These are phyloP conservation scores for Noctua comes DNA, from an alignment of 2,888 invertebrate genomes.

Conservation along the genomic window DNA sequence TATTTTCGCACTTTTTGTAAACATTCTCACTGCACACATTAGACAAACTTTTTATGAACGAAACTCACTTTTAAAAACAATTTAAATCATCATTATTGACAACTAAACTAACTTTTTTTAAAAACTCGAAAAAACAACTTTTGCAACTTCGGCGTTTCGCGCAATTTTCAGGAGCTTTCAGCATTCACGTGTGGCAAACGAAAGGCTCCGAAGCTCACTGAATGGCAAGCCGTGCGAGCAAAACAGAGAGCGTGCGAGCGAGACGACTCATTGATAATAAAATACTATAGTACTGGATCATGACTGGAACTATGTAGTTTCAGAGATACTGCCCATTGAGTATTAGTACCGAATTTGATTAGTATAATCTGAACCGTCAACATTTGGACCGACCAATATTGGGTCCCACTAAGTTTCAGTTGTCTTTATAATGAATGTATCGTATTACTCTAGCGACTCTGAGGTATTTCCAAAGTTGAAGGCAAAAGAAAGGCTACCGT, in stretches of 20 bases:
- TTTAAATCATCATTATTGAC: background rate
- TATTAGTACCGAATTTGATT: background rate
- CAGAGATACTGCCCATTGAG: background rate
- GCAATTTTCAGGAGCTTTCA: conserved; percentile 57
- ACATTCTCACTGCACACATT: conserved; percentile 39
- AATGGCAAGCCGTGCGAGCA: conserved; percentile 61
- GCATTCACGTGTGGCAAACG: conserved; percentile 62
- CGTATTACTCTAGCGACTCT: too few relatives aligned
- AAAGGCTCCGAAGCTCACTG: conserved; percentile 71
- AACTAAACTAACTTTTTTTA: background rate
- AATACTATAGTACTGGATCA: conserved; percentile 10
- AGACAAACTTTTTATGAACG: background rate
- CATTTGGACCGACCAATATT: background rate
- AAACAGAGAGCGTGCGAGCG: conserved; percentile 38
- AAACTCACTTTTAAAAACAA: conserved; percentile 6
- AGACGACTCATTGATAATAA: conserved; percentile 59
- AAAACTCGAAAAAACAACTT: background rate
- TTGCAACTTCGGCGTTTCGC: conserved; percentile 53
- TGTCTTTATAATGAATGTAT: background rate
- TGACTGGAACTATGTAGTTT: conserved; percentile 4
- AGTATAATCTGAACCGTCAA: background rate
- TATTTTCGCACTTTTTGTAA: conserved; percentile 28
- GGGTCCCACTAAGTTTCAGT: background rate
- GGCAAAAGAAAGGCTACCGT: too few relatives aligned
- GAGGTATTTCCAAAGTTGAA: background rate